Evolutionary conservation across 2,888 invertebrate species (phyloP), one percentile per base, ranked within the genome.

Genomic region (Liodrosophila aerea): DNA sequence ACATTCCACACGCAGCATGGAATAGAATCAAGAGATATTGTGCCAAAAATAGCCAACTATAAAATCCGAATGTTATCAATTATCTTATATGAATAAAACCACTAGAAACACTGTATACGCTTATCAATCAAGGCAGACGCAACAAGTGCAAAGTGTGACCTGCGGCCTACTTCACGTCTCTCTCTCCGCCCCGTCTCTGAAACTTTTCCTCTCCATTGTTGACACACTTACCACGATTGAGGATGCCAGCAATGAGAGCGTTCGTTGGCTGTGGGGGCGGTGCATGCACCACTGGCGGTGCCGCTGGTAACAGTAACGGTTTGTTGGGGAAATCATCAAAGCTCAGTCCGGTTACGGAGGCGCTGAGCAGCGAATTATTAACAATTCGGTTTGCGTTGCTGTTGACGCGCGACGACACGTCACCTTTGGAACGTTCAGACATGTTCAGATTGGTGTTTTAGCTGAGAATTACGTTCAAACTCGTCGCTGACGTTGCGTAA

Each of bases 241-340:
- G 67, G 49, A 85, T 78, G 50, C 76, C 72, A 68, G 84, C 76
- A 49, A 82, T 76, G 47, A 85, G 72, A 22, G 72, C 46, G 49
- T 68, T 65, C 7, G 73, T 66, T 15, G 78, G 65, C 7, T 68
- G 66, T 9, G 80, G 66, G n/a, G 73, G 53, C 47, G 86, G 51
- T 40, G 84, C 71, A 73, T 86, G 80, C 29, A 86, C 76, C 64
- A 88, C 78, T 4, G 88, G 87, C 54, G 91, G 90, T 43, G 91
- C 91, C 31, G 93, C 94, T 78, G 95, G 95, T 86, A 95, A 91
- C 82, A 95, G 90, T 62, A 95, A 90, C 57, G 94, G 93, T 90
- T 93, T 93, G 87, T 94, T 93, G 70, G 93, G 92, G 90, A 94
- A 93, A 90, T 94, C 94, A 76, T 95, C 95, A 52, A 93, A 92